A percentile compares a stretch with the other conserved stretches of the same genome.
Conservation (phyloP, 2,797 vertebrate genomes). For the Cottoperca gobio region DNA sequence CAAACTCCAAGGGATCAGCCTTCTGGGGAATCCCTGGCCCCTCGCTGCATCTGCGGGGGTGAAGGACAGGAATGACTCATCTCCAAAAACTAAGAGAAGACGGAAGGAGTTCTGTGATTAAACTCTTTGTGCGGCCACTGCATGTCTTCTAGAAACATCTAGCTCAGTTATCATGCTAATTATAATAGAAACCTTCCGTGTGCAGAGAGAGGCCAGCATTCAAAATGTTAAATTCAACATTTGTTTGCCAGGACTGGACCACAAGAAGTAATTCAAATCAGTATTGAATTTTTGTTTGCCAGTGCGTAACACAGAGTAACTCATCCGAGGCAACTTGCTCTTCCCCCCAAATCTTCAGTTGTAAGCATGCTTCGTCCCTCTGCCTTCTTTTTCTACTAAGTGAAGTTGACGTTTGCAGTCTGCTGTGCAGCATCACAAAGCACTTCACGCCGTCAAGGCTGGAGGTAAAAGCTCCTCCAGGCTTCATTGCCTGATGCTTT, state of each 20-base stretch:
- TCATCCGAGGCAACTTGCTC: slow-evolving; percentile 19
- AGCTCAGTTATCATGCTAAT: slow-evolving; percentile 62
- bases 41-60: slow-evolving; percentile 46
- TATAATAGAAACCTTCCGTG: slow-evolving; percentile 55
- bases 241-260: background rate
- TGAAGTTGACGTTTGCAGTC: slow-evolving; percentile 35
- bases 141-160: slow-evolving; percentile 51
- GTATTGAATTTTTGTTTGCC: background rate
- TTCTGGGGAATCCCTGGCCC: slow-evolving; percentile 76
- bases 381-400: slow-evolving; percentile 4
- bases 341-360: slow-evolving; percentile 22
- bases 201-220: slow-evolving; percentile 7
- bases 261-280: background rate
- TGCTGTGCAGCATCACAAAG: slow-evolving; percentile 40
- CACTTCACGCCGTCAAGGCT: slow-evolving; percentile 13
- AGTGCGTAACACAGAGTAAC: background rate
- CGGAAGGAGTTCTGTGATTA: slow-evolving; percentile 67
- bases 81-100: slow-evolving; percentile 27
- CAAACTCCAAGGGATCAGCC: slow-evolving; percentile 61
- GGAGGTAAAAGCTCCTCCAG: slow-evolving; percentile 29
- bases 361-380: slow-evolving; percentile 18
- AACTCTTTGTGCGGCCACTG: slow-evolving; percentile 40
- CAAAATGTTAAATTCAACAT: too few relatives aligned
- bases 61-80: slow-evolving; percentile 55
- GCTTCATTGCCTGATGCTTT: slow-evolving; percentile 12